phyloP scores from a whole-genome alignment of 2,888 invertebrate genomes.

The Polydrusus cervinus region DNA sequence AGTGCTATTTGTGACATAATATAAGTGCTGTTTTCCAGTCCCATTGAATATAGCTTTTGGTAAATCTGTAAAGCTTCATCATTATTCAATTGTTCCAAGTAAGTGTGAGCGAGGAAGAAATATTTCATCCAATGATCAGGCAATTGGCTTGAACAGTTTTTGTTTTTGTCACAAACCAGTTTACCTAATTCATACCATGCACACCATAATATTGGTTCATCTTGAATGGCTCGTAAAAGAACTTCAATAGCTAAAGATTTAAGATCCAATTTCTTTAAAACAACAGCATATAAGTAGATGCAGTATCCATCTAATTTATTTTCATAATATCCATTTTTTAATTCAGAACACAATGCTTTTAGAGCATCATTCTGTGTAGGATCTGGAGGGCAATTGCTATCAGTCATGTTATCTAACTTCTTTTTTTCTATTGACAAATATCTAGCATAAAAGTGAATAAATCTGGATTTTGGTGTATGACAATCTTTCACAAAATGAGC shows the following conservation, averaged over 20 bases:
- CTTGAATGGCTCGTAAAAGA: constrained; percentile 84
- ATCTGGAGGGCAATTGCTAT: constrained; percentile 75
- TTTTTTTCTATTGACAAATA: constrained; percentile 94
- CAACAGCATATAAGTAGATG: constrained; percentile 91
- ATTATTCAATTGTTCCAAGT: constrained; percentile 90
- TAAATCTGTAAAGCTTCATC: constrained; percentile 93
- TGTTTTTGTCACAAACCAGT: constrained; percentile 82
- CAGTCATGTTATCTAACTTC: constrained; percentile 86
- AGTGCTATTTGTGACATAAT: constrained; percentile 94
- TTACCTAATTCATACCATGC: constrained; percentile 95
- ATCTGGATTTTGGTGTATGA: constrained; percentile 79
- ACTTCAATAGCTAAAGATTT: constrained; percentile 85
- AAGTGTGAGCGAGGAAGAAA: constrained; percentile 92
- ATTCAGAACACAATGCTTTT: constrained; percentile 74
- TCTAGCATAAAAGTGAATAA: constrained; percentile 88
- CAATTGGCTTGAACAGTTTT: constrained; percentile 77
- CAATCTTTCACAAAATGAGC: constrained; percentile 86
- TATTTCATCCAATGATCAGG: constrained; percentile 96
- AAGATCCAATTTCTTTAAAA: constrained; percentile 90
- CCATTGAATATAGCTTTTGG: constrained; percentile 82
- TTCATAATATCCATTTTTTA: constrained; percentile 75
- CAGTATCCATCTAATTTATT: constrained; percentile 89
- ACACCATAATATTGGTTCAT: constrained; percentile 92
- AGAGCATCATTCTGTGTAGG: constrained; percentile 74
- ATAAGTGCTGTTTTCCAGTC: constrained; percentile 91